A percentile compares a stretch with the other conserved stretches of the same genome.
These are phyloP conservation scores for Pseudochromis fuscus DNA, from an alignment of 2,797 vertebrate species.

Conservation along the genomic window DNA sequence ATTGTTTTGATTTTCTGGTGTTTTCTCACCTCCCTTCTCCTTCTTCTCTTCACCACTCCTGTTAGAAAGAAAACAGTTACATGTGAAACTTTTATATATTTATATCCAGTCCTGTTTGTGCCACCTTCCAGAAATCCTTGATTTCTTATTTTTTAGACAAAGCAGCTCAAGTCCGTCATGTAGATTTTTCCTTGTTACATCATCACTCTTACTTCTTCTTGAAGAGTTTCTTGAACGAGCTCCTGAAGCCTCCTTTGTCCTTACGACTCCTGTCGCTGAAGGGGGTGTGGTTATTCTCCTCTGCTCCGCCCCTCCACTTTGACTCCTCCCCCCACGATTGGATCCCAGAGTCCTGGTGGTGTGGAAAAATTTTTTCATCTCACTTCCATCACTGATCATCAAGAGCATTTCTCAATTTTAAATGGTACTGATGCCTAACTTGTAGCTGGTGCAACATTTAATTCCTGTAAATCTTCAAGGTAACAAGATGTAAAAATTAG, in stretches of 20 bases:
- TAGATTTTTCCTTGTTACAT: neutral
- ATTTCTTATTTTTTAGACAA: neutral
- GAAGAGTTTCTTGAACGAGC: conserved; percentile 99
- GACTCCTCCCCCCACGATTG: conserved; percentile 82
- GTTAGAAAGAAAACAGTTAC: neutral
- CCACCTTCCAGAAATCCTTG: no score
- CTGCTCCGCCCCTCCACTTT: conserved; percentile 82
- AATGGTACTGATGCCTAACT: no score
- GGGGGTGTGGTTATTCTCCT: conserved; percentile 85
- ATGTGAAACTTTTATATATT: neutral
- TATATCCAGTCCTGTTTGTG: no score
- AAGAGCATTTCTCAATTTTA: no score
- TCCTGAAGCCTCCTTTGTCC: conserved; percentile 97
- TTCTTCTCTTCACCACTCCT: conserved; percentile 89
- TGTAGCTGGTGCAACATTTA: no score
- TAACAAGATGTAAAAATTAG: no score
- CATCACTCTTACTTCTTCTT: conserved; percentile 93
- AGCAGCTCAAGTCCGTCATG: neutral
- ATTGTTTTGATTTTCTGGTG: conserved; percentile 81
- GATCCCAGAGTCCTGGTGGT: conserved; percentile 72
- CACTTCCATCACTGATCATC: no score
- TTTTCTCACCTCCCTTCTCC: conserved; percentile 87
- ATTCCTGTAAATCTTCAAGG: no score
- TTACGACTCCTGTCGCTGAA: conserved; percentile 94
- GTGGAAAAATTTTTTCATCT: no score